These are phyloP conservation scores for Lottia scabra DNA, from an alignment of 2,888 invertebrate genomes.

Conservation along the genomic window DNA sequence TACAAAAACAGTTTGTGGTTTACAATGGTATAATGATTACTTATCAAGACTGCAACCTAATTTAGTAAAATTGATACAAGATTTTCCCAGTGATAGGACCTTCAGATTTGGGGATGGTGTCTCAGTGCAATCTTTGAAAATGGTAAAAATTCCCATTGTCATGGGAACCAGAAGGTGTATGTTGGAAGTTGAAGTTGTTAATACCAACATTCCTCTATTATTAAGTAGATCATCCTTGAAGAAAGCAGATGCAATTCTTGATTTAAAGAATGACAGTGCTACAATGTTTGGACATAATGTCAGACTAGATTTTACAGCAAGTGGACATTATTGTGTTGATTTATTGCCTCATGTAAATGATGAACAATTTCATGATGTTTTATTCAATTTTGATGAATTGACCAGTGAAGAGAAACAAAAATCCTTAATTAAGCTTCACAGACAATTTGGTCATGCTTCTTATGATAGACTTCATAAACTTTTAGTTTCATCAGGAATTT, in stretches of 20 bases:
- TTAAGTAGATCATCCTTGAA: conserved; percentile 22
- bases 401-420: neutral
- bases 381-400: neutral
- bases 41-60: neutral
- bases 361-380: conserved; percentile 3
- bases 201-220: conserved; percentile 18
- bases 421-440: neutral
- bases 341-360: conserved; percentile 9
- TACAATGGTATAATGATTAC: neutral
- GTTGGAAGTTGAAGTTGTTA: neutral
- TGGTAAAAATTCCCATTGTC: neutral
- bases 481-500: neutral
- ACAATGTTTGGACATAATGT: conserved; percentile 23
- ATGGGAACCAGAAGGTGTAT: neutral
- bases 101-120: conserved; percentile 8
- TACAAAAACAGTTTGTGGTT: conserved; percentile 7
- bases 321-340: conserved; percentile 27
- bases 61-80: too few relatives aligned
- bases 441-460: conserved; percentile 13
- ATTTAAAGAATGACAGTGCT: conserved; percentile 19
- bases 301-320: conserved; percentile 19
- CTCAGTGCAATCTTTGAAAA: neutral
- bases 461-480: conserved; percentile 1
- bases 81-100: too few relatives aligned
- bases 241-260: conserved; percentile 17